phyloP scores from a whole-genome alignment of 1,140 invertebrate genomes.

The Doryteuthis pealeii region DNA sequence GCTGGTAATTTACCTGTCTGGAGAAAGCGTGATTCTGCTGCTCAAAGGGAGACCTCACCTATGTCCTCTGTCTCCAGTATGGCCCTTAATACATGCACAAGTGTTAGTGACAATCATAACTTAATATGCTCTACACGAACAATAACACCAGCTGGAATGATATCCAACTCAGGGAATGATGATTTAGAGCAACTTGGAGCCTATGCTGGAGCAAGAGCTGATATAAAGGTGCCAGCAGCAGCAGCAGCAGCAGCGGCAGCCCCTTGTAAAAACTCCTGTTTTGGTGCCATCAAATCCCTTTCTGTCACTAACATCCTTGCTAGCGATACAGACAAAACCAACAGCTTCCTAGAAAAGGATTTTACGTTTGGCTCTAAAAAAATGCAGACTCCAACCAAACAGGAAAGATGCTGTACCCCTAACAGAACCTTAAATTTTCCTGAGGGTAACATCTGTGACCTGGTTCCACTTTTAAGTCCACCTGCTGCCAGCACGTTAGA shows the following conservation, averaged over 20 bases:
- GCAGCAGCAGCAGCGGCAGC: neutral
- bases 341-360: constrained; percentile 42
- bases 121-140: too few relatives aligned
- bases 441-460: constrained; percentile 25
- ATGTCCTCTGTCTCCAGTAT: too few relatives aligned
- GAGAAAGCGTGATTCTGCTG: too few relatives aligned
- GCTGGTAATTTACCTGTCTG: too few relatives aligned
- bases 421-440: constrained; percentile 23
- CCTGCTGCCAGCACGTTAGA: neutral
- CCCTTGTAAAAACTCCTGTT: constrained; percentile 19
- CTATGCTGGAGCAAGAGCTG: constrained; percentile 21
- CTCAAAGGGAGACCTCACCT: too few relatives aligned
- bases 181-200: constrained; percentile 22
- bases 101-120: too few relatives aligned
- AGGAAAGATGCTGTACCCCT: constrained; percentile 23
- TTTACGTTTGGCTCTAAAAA: constrained; percentile 25
- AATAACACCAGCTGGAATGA: too few relatives aligned
- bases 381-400: constrained; percentile 22
- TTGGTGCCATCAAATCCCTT: constrained; percentile 54
- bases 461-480: constrained; percentile 20
- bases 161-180: neutral
- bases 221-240: neutral
- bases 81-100: too few relatives aligned
- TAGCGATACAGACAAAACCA: constrained; percentile 47
- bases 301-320: constrained; percentile 51